A percentile compares a stretch with the other conserved stretches of the same genome.
Conservation (phyloP, 2,797 vertebrate species). For the Mormyrops attenuatus region DNA sequence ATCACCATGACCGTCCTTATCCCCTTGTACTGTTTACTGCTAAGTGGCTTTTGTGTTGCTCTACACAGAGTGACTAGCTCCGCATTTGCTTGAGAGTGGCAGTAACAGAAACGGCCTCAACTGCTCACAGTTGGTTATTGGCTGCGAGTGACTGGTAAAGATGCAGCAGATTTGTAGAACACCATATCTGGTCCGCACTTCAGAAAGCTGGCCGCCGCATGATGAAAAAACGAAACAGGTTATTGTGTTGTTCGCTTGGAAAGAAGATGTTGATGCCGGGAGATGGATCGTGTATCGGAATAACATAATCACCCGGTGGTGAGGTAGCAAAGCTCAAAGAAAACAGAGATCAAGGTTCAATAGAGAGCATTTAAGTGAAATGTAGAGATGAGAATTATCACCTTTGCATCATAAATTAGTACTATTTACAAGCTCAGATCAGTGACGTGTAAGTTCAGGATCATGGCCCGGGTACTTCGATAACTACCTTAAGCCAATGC, state of each 20-base stretch:
- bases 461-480: neutral
- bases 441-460: neutral
- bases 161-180: neutral
- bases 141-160: neutral
- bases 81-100: neutral
- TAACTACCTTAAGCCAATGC: neutral
- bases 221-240: neutral
- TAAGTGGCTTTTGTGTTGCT: neutral
- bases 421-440: neutral
- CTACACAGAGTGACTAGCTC: neutral
- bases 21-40: neutral
- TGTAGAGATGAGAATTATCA: neutral
- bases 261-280: neutral
- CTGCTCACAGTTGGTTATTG: neutral
- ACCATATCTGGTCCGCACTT: neutral
- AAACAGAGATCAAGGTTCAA: neutral
- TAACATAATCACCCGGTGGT: neutral
- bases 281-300: neutral
- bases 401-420: neutral
- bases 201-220: neutral
- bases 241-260: neutral
- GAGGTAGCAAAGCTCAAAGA: neutral
- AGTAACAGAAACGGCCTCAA: neutral
- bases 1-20: neutral
- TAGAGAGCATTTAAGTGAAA: neutral